Conservation (phyloP, 2,797 vertebrate genomes). For the Hydrocynus forskahlii region DNA sequence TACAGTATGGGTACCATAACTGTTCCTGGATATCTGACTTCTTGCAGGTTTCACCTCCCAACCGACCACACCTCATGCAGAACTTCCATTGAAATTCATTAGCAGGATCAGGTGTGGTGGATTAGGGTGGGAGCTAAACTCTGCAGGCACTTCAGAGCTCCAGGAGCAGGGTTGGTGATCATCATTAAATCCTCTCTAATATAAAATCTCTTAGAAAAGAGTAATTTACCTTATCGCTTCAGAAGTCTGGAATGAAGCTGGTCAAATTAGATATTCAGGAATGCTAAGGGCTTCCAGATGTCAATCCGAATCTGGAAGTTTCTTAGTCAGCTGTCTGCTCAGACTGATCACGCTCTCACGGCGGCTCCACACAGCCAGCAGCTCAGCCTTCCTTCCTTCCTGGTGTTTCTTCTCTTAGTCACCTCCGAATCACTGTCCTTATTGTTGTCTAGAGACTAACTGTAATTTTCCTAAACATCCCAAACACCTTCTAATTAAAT, state of each 20-base stretch:
- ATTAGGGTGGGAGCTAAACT: background rate
- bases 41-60: background rate
- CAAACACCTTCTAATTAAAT: conserved; percentile 12
- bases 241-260: background rate
- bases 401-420: conserved; percentile 37
- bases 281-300: conserved; percentile 2
- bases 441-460: conserved; percentile 25
- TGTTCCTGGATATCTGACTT: background rate
- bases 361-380: conserved; percentile 2
- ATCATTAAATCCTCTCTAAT: conserved; percentile 22
- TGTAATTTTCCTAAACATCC: conserved; percentile 14
- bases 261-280: background rate
- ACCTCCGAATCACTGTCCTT: conserved; percentile 31
- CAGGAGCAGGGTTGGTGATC: background rate
- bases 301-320: conserved; percentile 21
- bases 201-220: conserved; percentile 1
- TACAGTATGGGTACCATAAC: background rate
- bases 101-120: background rate
- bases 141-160: background rate
- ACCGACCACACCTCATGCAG: background rate
- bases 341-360: conserved; percentile 31
- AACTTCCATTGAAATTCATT: background rate
- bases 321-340: conserved; percentile 38
- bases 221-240: conserved; percentile 32
- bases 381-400: conserved; percentile 13